A percentile compares a stretch with the other conserved stretches of the same genome.
phyloP scores from a whole-genome alignment of 2,113 vertebrate species.

The Electrona antarctica region DNA sequence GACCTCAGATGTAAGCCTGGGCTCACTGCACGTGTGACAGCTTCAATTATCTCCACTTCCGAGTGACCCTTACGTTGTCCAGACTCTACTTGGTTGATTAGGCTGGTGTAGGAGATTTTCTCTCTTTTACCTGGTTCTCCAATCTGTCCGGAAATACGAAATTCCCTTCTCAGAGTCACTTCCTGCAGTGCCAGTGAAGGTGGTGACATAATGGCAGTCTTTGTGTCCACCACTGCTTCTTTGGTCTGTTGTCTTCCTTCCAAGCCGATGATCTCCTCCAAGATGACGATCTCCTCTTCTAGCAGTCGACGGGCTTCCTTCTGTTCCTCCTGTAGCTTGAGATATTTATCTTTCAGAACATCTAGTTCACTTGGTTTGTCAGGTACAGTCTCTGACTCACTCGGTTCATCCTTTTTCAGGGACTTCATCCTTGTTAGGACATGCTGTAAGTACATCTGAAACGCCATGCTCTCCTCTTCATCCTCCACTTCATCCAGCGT shows the following conservation, averaged over 20 bases:
- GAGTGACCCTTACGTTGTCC: neutral
- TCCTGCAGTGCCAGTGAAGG: neutral
- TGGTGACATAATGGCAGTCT: neutral
- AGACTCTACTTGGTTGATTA: neutral
- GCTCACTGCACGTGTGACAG: slow-evolving; percentile 6
- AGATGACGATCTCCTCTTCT: neutral
- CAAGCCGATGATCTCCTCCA: too few relatives aligned
- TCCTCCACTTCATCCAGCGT: neutral
- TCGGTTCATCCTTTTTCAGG: too few relatives aligned
- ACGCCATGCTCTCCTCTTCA: neutral
- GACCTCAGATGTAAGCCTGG: slow-evolving; percentile 1
- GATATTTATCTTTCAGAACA: too few relatives aligned
- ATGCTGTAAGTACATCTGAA: neutral
- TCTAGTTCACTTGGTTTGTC: too few relatives aligned
- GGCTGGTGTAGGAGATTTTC: neutral
- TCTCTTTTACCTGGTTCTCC: slow-evolving; percentile 1
- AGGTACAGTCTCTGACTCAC: too few relatives aligned
- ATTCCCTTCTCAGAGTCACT: too few relatives aligned
- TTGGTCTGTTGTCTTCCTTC: neutral
- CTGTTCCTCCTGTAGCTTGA: neutral
- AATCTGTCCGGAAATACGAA: too few relatives aligned
- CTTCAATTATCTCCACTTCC: neutral
- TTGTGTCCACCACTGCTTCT: neutral
- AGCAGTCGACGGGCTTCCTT: neutral
- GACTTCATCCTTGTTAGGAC: too few relatives aligned